Conservation (phyloP, 2,113 vertebrate species). For the Caranx ignobilis region DNA sequence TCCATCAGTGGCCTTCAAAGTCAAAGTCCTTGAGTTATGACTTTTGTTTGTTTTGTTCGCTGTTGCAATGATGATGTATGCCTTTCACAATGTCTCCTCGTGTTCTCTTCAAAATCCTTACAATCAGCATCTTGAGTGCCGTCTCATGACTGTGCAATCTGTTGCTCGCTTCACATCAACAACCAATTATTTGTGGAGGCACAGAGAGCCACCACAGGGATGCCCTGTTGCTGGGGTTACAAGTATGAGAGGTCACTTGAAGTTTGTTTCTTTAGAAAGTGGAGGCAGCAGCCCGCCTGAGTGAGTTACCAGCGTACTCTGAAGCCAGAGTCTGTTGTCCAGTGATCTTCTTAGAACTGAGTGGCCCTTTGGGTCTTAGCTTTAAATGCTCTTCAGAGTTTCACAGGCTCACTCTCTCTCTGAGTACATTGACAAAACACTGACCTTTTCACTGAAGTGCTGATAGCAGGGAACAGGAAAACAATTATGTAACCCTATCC, state of each 20-base stretch:
- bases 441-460: background rate
- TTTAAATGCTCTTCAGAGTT: constrained; percentile 10
- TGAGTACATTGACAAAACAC: background rate
- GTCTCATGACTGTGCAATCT: constrained; percentile 43
- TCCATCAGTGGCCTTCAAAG: background rate
- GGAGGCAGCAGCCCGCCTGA: background rate
- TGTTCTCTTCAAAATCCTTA: constrained; percentile 24
- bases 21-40: background rate
- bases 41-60: constrained; percentile 3
- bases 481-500: background rate
- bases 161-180: constrained; percentile 21
- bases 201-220: constrained; percentile 4
- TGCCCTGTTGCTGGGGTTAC: constrained; percentile 5
- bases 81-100: constrained; percentile 2
- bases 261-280: constrained; percentile 2
- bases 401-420: background rate
- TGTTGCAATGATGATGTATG: background rate
- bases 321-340: background rate
- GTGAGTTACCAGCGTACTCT: background rate
- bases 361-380: constrained; percentile 6
- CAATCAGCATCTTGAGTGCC: constrained; percentile 32
- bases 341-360: background rate
- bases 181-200: constrained; percentile 54
- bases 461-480: background rate
- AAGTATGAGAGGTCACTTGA: constrained; percentile 31